These are phyloP conservation scores for Ryuthela nishihirai DNA, from an alignment of 2,888 invertebrate genomes.

Conservation along the genomic window DNA sequence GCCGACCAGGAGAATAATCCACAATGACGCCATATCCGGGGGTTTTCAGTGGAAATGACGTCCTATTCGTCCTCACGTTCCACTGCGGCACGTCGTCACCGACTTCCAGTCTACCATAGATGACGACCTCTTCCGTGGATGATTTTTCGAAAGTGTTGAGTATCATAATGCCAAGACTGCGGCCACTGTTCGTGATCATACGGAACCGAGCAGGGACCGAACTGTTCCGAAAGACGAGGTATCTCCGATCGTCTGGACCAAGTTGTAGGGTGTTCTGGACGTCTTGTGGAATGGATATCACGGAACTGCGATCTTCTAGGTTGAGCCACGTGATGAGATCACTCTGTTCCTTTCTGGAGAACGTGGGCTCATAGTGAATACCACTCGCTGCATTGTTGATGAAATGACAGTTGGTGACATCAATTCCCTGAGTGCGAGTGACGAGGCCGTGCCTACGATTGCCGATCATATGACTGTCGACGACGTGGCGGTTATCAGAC, in stretches of 20 bases:
- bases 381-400: conserved; percentile 74
- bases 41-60: conserved; percentile 61
- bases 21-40: conserved; percentile 65
- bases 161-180: conserved; percentile 72
- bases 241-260: conserved; percentile 10
- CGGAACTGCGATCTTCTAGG: conserved; percentile 19
- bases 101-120: conserved; percentile 63
- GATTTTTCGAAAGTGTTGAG: conserved; percentile 85
- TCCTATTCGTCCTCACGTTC: conserved; percentile 76
- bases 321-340: conserved; percentile 90
- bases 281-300: conserved; percentile 20
- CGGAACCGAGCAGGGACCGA: conserved; percentile 8
- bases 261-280: conserved; percentile 11
- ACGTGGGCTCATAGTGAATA: conserved; percentile 84
- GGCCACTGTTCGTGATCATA: conserved; percentile 37
- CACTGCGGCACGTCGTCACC: conserved; percentile 53
- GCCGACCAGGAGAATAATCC: conserved; percentile 71
- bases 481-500: conserved; percentile 56
- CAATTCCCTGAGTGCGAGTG: conserved; percentile 80
- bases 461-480: conserved; percentile 52
- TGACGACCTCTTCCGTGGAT: conserved; percentile 75
- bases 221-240: conserved; percentile 15
- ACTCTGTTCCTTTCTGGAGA: conserved; percentile 76
- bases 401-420: conserved; percentile 56
- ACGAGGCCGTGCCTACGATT: conserved; percentile 86